These are phyloP conservation scores for Drosophila bunnanda DNA, from an alignment of 2,888 invertebrate species.

Conservation along the genomic window DNA sequence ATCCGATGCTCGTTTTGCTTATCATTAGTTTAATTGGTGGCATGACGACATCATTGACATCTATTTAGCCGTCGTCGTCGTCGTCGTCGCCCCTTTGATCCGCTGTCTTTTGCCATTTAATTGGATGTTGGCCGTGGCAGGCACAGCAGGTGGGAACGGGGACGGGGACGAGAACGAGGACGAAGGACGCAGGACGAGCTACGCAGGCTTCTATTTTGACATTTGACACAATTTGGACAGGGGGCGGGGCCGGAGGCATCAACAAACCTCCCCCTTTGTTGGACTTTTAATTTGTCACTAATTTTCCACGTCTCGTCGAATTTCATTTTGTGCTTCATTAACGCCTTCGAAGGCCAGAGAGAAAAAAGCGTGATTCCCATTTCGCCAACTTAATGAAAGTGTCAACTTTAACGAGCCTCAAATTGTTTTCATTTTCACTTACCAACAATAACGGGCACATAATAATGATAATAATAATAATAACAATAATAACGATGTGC, in stretches of 20 bases:
- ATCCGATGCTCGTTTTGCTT: slow-evolving; percentile 67
- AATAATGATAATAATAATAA: slow-evolving; percentile 27
- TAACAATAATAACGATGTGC: slow-evolving; percentile 22
- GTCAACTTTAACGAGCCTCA: slow-evolving; percentile 81
- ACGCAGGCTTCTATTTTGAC: slow-evolving; percentile 73
- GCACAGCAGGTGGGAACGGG: slow-evolving; percentile 57
- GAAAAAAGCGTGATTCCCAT: slow-evolving; percentile 22
- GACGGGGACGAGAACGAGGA: background rate
- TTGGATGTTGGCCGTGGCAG: slow-evolving; percentile 66
- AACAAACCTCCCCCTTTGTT: slow-evolving; percentile 21
- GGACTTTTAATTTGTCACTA: slow-evolving; percentile 81
- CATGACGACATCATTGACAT: slow-evolving; percentile 70
- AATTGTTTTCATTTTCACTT: slow-evolving; percentile 76
- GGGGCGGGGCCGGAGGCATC: slow-evolving; percentile 11
- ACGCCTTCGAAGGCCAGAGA: slow-evolving; percentile 60
- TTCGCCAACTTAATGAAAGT: slow-evolving; percentile 82
- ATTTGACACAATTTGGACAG: slow-evolving; percentile 75
- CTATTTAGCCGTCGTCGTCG: slow-evolving; percentile 7
- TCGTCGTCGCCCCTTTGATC: slow-evolving; percentile 17
- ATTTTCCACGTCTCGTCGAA: slow-evolving; percentile 76
- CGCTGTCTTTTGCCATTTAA: slow-evolving; percentile 63
- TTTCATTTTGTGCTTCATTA: slow-evolving; percentile 71
- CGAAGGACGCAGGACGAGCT: no score
- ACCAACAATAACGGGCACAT: slow-evolving; percentile 56
- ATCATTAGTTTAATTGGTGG: slow-evolving; percentile 84